Evolutionary conservation across 2,888 invertebrate genomes (phyloP), one percentile per base, ranked within the genome.

Genomic region (Adelphocoris suturalis): DNA sequence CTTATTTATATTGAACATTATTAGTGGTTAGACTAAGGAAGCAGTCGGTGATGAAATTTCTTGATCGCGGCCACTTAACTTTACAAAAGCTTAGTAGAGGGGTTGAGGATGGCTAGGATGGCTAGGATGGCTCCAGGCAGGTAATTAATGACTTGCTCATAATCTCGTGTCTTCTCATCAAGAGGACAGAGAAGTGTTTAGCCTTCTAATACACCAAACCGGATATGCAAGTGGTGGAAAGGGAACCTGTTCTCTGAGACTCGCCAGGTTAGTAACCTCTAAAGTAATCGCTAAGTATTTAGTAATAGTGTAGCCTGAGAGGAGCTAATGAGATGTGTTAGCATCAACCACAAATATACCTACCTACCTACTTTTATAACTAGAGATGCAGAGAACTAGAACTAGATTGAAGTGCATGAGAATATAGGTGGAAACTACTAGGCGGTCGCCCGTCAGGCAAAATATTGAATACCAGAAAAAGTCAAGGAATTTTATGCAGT

Each of bases 261-360:
- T 75, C 28, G 27, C 12, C n/a, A 80, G 28, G 80, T 80, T 23
- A 80, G 12, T 80, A 80, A 80, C 80, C 80, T 80, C 46, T 80
- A 80, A 76, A 37, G 37, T 52, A 16, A 52, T 52, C 52, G 11
- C 52, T 52, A 7, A 52, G 16, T 11, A 11, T n/a, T n/a, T n/a
- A n/a, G 11, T 2, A 11, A 52, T 52, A 52, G 16, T 37, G 3
- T 1, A 52, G 52, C 52, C 14, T 52, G 1, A 7, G 52, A 52
- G 2, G 52, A 52, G 5, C 52, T 52, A 16, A 52, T 52, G 13
- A 52, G 52, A 52, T 52, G 2, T 16, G 16, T 11, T 52, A 2
- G 52, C 16, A 16, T 52, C 12, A 37, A 37, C 37, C 37, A 37
- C 7, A 2, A 37, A 37, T 37, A 7, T 37, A 7, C 2, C 37